These are phyloP conservation scores for Pomacea canaliculata DNA, from an alignment of 2,888 invertebrate species.

Conservation along the genomic window DNA sequence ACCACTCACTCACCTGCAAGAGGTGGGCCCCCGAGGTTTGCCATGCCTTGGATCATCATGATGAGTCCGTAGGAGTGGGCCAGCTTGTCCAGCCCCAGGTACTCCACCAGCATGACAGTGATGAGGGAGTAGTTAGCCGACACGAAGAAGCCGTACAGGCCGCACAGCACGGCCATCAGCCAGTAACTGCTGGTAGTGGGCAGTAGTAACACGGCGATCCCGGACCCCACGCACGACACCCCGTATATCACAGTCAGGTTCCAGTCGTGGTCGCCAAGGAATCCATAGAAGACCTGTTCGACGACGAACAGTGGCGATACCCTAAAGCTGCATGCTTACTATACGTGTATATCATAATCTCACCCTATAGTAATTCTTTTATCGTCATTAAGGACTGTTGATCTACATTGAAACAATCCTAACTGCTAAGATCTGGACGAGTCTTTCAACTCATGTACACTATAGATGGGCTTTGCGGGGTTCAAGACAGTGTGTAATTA, in stretches of 20 bases:
- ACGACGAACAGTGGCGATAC: neutral
- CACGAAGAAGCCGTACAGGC: conserved; percentile 86
- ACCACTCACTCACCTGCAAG: conserved; percentile 78
- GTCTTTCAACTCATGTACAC: too few species aligned
- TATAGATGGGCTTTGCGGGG: too few species aligned
- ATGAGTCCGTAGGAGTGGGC: conserved; percentile 91
- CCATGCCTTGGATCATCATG: conserved; percentile 88
- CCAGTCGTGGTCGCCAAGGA: conserved; percentile 87
- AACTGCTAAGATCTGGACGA: too few species aligned
- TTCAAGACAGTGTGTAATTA: too few species aligned
- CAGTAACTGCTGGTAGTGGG: conserved; percentile 51
- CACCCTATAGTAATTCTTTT: too few species aligned
- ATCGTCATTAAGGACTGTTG: too few species aligned
- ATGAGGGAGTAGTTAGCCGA: conserved; percentile 89
- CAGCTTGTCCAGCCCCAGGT: conserved; percentile 90
- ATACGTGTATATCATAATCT: too few species aligned
- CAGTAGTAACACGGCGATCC: conserved; percentile 62
- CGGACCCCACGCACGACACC: conserved; percentile 76
- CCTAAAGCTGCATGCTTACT: too few species aligned
- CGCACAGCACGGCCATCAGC: conserved; percentile 49
- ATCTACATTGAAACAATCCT: too few species aligned
- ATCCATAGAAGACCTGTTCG: conserved; percentile 77
- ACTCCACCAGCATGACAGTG: conserved; percentile 89
- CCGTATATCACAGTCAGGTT: conserved; percentile 88
- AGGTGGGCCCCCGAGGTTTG: conserved; percentile 90